Conservation (phyloP, 2,113 vertebrate species). For the Mirounga angustirostris region DNA sequence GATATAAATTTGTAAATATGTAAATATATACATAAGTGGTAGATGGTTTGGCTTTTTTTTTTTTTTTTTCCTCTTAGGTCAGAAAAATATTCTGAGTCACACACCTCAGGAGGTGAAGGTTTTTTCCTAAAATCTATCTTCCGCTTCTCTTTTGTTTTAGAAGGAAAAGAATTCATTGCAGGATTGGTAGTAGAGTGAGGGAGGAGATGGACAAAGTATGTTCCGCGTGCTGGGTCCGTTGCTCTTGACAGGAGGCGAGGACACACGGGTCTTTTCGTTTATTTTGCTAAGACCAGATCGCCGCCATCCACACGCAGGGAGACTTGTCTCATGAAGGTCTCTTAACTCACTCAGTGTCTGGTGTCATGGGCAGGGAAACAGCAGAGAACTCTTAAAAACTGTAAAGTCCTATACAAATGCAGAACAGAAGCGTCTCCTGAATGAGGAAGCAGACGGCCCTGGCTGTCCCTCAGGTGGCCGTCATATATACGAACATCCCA, state of each 20-base stretch:
- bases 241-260: neutral
- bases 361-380: neutral
- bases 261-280: neutral
- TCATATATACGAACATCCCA: rapidly evolving
- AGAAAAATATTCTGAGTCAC: neutral
- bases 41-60: neutral
- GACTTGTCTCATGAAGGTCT: neutral
- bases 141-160: neutral
- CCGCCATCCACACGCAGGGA: neutral
- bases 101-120: neutral
- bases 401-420: too few species aligned
- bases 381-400: neutral
- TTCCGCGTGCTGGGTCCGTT: neutral
- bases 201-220: neutral
- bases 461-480: rapidly evolving
- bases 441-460: neutral
- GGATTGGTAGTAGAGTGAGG: too few species aligned
- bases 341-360: neutral
- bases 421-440: neutral
- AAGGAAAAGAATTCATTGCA: neutral
- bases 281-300: neutral
- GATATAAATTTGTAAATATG: neutral
- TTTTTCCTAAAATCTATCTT: neutral
- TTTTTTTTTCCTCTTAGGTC: neutral
- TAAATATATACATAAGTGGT: neutral